Evolutionary conservation across 1,140 invertebrate species (phyloP), one percentile per base, ranked within the genome.

Genomic region (Bombus vancouverensis): DNA sequence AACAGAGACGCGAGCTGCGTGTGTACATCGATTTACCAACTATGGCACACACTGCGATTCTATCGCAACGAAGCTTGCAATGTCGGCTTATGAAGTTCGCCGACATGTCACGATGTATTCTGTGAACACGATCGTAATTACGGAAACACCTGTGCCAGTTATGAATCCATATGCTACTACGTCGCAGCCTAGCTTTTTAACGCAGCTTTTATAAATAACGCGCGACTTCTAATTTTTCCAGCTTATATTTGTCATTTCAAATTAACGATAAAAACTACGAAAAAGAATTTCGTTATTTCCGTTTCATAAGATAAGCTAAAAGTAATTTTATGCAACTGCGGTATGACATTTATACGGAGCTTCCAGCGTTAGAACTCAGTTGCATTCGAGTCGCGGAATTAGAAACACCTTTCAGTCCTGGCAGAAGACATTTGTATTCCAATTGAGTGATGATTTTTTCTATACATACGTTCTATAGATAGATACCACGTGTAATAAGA

Each of bases 11-110:
- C 32, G n/a, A 18, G 15, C 39, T 42, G 39, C 25, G 73, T 25
- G 32, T 75, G 25, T 57, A 25, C 32, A 57, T 74, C 73, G 44
- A 75, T 75, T 75, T 75, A 57, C 32, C 25, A 53, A 53, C 74
- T 28, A 13, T n/a, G 32, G 47, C 73, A 34, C 32, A 75, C 32
- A 37, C 25, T 39, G 34, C 32, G 53, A 59, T 76, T 39, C 53
- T 39, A 76, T 78, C 77, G 62, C 77, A 4, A 66, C 42, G n/a
- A 34, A 34, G 39, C 57, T 13, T 32, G 39, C 28, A n/a, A 65
- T 28, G 37, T 77, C 37, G 39, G 39, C 37, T 53, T 32, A 53
- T 59, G 47, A 57, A 73, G 53, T 80, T 80, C 68, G 10, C 25
- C 34, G 25, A 18, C 34, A n/a, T 18, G 74, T 13, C 74, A 59